These are phyloP conservation scores for Siderastrea radians DNA, from an alignment of 92 coral and sea anemone genomes.

Conservation along the genomic window DNA sequence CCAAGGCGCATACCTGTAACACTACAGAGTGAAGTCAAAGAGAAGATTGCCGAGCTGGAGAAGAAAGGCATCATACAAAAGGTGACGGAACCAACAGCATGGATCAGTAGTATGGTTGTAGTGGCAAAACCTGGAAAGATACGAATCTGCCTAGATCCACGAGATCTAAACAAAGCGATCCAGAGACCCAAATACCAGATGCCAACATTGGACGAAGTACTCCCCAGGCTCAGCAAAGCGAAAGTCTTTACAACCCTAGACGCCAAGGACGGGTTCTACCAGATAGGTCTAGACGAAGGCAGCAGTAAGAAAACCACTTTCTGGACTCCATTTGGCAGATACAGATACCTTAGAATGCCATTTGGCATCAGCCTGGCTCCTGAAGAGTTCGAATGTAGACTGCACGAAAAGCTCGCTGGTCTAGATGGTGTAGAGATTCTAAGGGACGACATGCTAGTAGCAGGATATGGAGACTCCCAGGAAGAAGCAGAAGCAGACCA, in stretches of 20 bases:
- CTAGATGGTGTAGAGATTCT: too few species aligned
- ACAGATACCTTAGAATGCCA: conserved; percentile 47
- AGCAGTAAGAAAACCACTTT: conserved; percentile 56
- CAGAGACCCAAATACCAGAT: conserved; percentile 44
- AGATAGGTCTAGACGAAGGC: conserved; percentile 51
- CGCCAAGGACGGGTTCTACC: conserved; percentile 53
- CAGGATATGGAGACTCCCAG: conserved; percentile 45
- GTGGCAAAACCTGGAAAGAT: conserved; percentile 67
- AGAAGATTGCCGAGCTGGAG: conserved; percentile 59
- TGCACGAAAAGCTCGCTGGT: too few species aligned
- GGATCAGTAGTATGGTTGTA: conserved; percentile 60
- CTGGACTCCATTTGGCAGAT: conserved; percentile 63
- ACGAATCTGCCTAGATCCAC: conserved; percentile 52
- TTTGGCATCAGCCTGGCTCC: not conserved
- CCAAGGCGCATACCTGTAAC: conserved; percentile 39
- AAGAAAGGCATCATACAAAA: conserved; percentile 52
- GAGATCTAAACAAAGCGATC: conserved; percentile 56
- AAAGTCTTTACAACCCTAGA: conserved; percentile 57
- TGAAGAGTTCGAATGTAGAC: too few species aligned
- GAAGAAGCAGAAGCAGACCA: conserved; percentile 25
- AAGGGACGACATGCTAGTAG: conserved; percentile 33
- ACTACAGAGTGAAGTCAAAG: conserved; percentile 55
- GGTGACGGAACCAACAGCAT: conserved; percentile 54
- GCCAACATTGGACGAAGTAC: conserved; percentile 57
- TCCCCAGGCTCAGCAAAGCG: conserved; percentile 45